Base-by-base conservation (phyloP, 2,113 vertebrate species). In the Saimiri boliviensis region DNA sequence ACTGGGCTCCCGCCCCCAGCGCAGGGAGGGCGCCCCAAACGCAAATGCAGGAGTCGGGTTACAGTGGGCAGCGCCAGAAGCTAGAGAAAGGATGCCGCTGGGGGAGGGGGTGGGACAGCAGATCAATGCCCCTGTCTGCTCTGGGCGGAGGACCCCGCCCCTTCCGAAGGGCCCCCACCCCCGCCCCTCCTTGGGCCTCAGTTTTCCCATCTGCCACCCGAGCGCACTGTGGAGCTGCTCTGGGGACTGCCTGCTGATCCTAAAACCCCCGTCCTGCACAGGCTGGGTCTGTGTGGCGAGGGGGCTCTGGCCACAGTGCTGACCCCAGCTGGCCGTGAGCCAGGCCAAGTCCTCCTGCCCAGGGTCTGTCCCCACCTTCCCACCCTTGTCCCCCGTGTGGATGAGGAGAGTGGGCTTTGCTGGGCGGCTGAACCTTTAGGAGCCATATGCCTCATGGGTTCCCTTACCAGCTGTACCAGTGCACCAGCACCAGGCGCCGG, bases 11-110 rank as follows among this genome's bases (percentile, higher is more conserved):
- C 90, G 83, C 83, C 92, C 91, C 91, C 63, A 1, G 80, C 80
- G 60, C 63, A 49, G 86, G 79, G 73, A 45, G 83, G 45, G 86
- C 11, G 37, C 49, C 45, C 47, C 52, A 20, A 77, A 52, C 70
- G 52, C 32, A 17, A 32, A n/a, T 5, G 32, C 49, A 1, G 95
- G 97, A 92, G 94, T 98, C 96, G 85, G 97, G 98, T 98, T 98
- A 98, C 98, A 98, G 80, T 40, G n/a, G 40, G 54, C 79, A 42
- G 83, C 37, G 54, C 94, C 95, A 63, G 90, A 47, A 37, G 52
- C 90, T 8, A 13, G 20, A 60, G 93, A 19, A 1, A n/a, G 74
- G 76, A 79, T n/a, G 63, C 52, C 21, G 49, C 16, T 16, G 42
- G 17, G 35, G 3, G 5, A 6, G 63, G 45, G 74, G 8, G 13